Evolutionary conservation across 2,113 vertebrate genomes (phyloP).

Genomic region (Empidonax traillii): DNA sequence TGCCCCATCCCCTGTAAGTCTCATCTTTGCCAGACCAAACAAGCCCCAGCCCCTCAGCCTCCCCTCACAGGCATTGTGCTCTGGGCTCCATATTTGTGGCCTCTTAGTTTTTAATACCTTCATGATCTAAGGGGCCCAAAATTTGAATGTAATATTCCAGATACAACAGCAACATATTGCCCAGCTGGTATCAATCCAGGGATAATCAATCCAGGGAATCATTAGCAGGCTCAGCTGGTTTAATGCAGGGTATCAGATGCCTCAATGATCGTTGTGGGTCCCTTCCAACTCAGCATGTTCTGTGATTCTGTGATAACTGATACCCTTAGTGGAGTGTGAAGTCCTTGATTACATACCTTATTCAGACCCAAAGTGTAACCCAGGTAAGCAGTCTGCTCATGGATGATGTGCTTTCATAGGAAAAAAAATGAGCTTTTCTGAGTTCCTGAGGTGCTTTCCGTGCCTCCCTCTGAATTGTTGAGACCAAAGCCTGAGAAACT

Average conservation of each 20-base stretch:
- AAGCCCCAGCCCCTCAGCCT: background rate
- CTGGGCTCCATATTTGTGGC: background rate
- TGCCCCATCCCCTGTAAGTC: background rate
- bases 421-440: background rate
- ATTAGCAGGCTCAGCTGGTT: background rate
- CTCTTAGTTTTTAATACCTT: background rate
- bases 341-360: background rate
- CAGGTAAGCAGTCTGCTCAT: background rate
- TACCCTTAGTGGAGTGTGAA: background rate
- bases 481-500: background rate
- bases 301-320: background rate
- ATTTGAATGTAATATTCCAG: background rate
- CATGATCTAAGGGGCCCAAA: background rate
- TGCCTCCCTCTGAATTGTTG: background rate
- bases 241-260: background rate
- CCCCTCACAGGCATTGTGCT: background rate
- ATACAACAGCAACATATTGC: accelerated
- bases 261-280: background rate
- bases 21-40: background rate
- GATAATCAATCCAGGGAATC: background rate
- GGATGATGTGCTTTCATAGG: background rate
- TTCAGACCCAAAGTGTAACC: background rate
- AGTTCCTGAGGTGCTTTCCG: background rate
- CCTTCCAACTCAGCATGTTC: background rate
- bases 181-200: no score